Percentiles rank a stretch among this genome's conserved stretches.
Conservation (phyloP, 2,797 vertebrate genomes). For the Rhinatrema bivittatum region DNA sequence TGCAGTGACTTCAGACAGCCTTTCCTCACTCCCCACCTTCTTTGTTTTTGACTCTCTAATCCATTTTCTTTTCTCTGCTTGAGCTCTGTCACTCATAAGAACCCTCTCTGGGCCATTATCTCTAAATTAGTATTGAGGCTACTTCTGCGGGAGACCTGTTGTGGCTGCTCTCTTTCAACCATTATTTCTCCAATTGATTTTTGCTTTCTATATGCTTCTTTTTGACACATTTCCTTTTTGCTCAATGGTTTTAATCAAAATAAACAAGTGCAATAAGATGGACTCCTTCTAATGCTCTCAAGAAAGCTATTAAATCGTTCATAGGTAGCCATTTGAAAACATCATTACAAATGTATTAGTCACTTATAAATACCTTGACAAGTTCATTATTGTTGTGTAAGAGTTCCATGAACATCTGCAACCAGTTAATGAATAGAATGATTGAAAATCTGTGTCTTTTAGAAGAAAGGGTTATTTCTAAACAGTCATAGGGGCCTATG, state of each 20-base stretch:
- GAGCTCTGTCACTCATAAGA: neutral
- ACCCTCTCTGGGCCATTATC: accelerated
- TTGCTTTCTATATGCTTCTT: too few species aligned
- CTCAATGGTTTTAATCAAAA: neutral
- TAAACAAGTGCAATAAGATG: neutral
- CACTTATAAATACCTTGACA: neutral
- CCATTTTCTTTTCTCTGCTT: neutral
- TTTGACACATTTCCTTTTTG: neutral
- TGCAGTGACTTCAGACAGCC: too few species aligned
- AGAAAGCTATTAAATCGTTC: neutral
- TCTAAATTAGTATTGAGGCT: neutral
- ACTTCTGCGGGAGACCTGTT: neutral
- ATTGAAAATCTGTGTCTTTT: too few species aligned
- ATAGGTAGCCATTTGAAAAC: neutral
- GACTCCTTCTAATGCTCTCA: neutral
- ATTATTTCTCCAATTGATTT: neutral
- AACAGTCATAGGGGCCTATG: too few species aligned
- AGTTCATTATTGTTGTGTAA: neutral
- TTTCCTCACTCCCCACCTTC: neutral
- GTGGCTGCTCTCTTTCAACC: neutral
- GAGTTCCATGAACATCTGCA: neutral
- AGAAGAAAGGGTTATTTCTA: too few species aligned
- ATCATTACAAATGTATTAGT: neutral
- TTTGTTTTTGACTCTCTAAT: neutral
- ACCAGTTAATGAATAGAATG: neutral